Base-by-base conservation (phyloP, 2,797 vertebrate genomes). In the Myotis findleyi region DNA sequence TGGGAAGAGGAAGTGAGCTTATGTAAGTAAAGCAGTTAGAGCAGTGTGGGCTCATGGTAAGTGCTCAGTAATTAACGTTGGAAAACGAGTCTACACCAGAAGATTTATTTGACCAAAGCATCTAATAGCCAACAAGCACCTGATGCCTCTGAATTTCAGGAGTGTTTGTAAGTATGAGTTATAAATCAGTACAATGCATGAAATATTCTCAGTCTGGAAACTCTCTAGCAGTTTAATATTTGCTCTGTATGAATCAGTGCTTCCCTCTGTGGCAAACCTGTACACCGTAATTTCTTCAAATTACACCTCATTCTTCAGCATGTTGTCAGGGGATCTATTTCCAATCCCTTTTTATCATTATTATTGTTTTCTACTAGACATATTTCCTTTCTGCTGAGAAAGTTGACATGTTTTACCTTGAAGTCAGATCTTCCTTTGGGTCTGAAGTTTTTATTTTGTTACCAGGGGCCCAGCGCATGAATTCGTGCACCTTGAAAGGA, bases 391-490 rank as follows among this genome's bases (percentile, higher is more conserved):
- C 77, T 8, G 17, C 27, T 44, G 13, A 91, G 51, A 92, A 95
- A 53, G 21, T 18, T 62, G 38, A 79, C 41, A 16, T 23, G 57
- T 89, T 84, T 80, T 72, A 49, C 75, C 23, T 21, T 90, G 33
- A 77, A 73, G 30, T 73, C 33, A 49, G 73, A 59, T 92, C 86
- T 95, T 95, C 27, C 72, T 96, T 73, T 3, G 5, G 36, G 80
- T 73, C 33, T 85, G n/a, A 80, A 36, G n/a, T 87, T 93, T 95
- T 87, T 83, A 82, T 90, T 92, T 89, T 84, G 77, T 62, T 84
- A 68, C 55, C 23, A 57, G 57, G 57, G 57, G 23, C 57, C 57
- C 57, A 59, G 25, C 12, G 25, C 57, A 59, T 2, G 23, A 59
- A 27, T 59, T 25, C 11, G 1, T 27, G 57, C 57, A 59, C 57